phyloP scores from a whole-genome alignment of 92 coral and sea anemone species.

The Palythoa grandiflora region DNA sequence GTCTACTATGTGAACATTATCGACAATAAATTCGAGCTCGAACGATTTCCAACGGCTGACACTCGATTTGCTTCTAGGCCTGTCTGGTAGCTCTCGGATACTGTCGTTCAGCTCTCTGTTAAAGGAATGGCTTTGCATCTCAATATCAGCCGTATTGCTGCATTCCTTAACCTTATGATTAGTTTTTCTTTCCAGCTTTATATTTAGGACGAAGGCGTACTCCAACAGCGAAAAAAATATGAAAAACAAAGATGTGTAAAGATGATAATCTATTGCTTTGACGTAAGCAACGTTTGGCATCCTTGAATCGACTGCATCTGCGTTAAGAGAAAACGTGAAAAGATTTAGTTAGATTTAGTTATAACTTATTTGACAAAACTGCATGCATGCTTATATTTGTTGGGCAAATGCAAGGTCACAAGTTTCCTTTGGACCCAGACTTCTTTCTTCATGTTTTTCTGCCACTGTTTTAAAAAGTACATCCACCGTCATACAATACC shows the following conservation, averaged over 20 bases:
- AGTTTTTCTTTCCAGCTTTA: neutral
- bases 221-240: slow-evolving; percentile 35
- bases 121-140: neutral
- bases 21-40: neutral
- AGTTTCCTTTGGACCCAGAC: too few relatives aligned
- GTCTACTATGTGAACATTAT: slow-evolving; percentile 34
- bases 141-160: neutral
- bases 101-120: neutral
- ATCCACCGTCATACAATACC: too few relatives aligned
- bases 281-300: slow-evolving; percentile 42
- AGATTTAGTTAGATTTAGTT: too few relatives aligned
- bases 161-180: neutral
- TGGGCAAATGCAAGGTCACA: too few relatives aligned
- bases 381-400: too few relatives aligned
- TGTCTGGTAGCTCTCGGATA: neutral
- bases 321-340: neutral
- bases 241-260: slow-evolving; percentile 30
- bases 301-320: slow-evolving; percentile 33
- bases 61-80: neutral
- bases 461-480: too few relatives aligned
- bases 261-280: slow-evolving; percentile 37
- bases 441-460: too few relatives aligned
- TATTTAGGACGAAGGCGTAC: slow-evolving; percentile 39
- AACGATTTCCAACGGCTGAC: neutral
- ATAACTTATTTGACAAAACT: too few relatives aligned